These are phyloP conservation scores for Ichneumoninae sp. DNA, from an alignment of 2,888 invertebrate genomes.

Conservation along the genomic window DNA sequence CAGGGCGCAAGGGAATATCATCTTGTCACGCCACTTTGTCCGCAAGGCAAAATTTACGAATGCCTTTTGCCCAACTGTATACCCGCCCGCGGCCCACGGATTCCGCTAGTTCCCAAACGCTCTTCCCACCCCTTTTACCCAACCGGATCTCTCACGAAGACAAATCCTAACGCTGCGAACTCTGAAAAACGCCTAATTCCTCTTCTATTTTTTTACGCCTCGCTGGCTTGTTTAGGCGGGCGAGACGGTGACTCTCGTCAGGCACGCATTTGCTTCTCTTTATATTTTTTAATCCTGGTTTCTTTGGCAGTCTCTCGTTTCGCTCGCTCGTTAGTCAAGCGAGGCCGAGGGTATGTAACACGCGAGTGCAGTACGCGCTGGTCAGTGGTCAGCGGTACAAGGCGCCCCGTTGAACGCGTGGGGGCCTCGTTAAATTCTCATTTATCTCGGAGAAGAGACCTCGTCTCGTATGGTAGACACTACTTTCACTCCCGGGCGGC, in stretches of 20 bases:
- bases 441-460: conserved; percentile 38
- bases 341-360: conserved; percentile 31
- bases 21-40: conserved; percentile 69
- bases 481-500: neutral
- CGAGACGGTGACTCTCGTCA: too few species aligned
- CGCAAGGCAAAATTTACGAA: conserved; percentile 65
- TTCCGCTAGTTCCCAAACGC: neutral
- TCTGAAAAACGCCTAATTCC: too few species aligned
- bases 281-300: conserved; percentile 18
- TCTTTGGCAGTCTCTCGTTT: conserved; percentile 42
- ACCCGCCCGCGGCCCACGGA: neutral
- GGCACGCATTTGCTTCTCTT: too few species aligned
- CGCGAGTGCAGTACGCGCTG: conserved; percentile 7
- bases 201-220: too few species aligned
- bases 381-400: neutral
- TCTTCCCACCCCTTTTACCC: neutral
- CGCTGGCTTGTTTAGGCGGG: too few species aligned
- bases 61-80: conserved; percentile 32
- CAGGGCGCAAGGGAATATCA: conserved; percentile 56
- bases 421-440: conserved; percentile 56
- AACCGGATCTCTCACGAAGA: neutral
- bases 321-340: conserved; percentile 46
- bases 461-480: neutral
- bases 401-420: neutral
- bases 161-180: neutral